These are phyloP conservation scores for Carposina sasakii DNA, from an alignment of 1,140 invertebrate species.

Conservation along the genomic window DNA sequence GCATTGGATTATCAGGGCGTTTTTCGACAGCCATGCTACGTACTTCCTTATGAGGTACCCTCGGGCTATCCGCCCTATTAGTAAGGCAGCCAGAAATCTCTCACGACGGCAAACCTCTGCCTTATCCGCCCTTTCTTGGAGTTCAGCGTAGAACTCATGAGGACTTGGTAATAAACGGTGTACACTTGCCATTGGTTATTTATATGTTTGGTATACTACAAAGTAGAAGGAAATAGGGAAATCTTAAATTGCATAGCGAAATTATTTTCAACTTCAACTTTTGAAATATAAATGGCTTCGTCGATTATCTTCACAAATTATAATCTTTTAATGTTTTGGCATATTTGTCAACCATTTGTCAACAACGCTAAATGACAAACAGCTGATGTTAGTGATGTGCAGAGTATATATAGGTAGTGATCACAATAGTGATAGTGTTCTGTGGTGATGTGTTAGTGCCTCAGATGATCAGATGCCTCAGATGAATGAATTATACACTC, in stretches of 20 bases:
- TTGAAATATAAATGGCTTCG: neutral
- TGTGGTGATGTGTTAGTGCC: no score
- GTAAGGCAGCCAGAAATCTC: conserved; percentile 42
- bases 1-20: conserved; percentile 56
- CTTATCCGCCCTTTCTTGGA: conserved; percentile 39
- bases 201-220: neutral
- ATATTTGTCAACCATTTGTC: neutral
- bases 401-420: no score
- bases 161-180: conserved; percentile 33
- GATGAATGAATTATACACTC: no score
- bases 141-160: conserved; percentile 40
- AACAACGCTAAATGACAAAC: neutral
- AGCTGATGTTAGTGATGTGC: no score
- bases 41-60: conserved; percentile 57
- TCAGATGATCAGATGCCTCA: no score
- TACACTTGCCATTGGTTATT: conserved; percentile 46
- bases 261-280: neutral
- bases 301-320: neutral
- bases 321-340: neutral
- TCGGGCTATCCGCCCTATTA: conserved; percentile 47
- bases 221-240: neutral
- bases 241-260: neutral
- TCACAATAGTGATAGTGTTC: no score
- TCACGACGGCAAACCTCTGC: conserved; percentile 37
- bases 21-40: conserved; percentile 47